phyloP scores from a whole-genome alignment of 2,797 vertebrate genomes.

The Phalloptychus januarius region DNA sequence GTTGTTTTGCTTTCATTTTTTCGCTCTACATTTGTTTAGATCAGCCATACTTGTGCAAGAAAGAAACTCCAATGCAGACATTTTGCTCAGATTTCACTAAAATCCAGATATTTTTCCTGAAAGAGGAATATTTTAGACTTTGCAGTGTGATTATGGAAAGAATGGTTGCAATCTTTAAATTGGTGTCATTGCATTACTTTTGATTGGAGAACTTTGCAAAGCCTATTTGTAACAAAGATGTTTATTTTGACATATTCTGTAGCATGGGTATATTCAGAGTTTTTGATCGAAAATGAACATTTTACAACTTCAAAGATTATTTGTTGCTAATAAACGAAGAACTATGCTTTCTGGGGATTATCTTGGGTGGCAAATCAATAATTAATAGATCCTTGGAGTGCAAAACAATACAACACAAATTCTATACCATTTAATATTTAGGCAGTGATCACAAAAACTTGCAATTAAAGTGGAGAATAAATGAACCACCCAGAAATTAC shows the following conservation, averaged over 20 bases:
- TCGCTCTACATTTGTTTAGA: conserved; percentile 32
- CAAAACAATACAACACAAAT: background rate
- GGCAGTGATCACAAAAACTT: background rate
- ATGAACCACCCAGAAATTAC: background rate
- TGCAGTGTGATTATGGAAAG: background rate
- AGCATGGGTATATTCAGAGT: background rate
- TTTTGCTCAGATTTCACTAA: background rate
- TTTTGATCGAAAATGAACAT: background rate
- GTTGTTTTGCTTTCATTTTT: conserved; percentile 59
- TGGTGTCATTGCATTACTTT: background rate
- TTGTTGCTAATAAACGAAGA: background rate
- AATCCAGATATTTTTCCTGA: background rate
- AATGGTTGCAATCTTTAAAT: background rate
- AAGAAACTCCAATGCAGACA: background rate
- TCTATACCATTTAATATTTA: background rate
- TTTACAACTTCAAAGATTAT: background rate
- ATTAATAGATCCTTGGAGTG: background rate
- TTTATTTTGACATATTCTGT: background rate
- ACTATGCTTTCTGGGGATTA: background rate
- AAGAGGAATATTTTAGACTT: background rate
- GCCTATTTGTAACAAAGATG: background rate
- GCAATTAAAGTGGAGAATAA: background rate
- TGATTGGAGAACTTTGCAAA: background rate
- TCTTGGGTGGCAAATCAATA: background rate
- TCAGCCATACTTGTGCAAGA: conserved; percentile 3